Evolutionary conservation across 2,888 invertebrate species (phyloP), one percentile per base, ranked within the genome.

Genomic region (Rhagonycha lutea): DNA sequence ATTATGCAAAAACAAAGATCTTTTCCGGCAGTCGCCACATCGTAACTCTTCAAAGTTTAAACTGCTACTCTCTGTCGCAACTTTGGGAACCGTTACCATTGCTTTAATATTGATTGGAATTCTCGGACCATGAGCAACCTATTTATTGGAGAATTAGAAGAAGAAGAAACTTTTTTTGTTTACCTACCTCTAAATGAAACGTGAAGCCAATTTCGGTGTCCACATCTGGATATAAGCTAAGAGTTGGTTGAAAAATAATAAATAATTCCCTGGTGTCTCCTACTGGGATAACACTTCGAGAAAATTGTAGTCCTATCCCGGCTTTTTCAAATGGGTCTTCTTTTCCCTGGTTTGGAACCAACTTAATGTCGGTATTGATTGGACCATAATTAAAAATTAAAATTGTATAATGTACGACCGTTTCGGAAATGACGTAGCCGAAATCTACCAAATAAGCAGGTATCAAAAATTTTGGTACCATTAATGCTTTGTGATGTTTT

Each of bases 91-190:
- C 12, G 92, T 91, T 67, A 92, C 91, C 11, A 89, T 85, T 5
- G 91, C 92, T 82, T 86, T 89, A 12, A 92, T 87, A 47, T 87
- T 85, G 29, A 93, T 85, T 0, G 92, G 92, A 74, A 92, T 89
- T n/a, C 87, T 89, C 18, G 90, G 88, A 14, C 92, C 92, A 81
- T 90, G 89, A 0, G 88, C 88, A 5, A 92, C 90, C 91, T 91
- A 69, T 12, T 78, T 29, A 70, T 12, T 32, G 29, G 1, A 29
- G 14, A 73, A 18, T 26, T 10, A 72, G 10, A 14, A 24, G 0
- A 28, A 70, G 14, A 26, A 5, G 0, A 65, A 61, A 4, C 28
- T 12, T 12, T 23, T 68, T 8, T 5, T 10, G n/a, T 18, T 68
- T 81, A 80, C 76, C 81, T 82, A 91, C 91, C 87, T 90, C 89